Evolutionary conservation across 2,888 invertebrate species (phyloP), one percentile per base, ranked within the genome.

Genomic region (Synanthedon tipuliformis): DNA sequence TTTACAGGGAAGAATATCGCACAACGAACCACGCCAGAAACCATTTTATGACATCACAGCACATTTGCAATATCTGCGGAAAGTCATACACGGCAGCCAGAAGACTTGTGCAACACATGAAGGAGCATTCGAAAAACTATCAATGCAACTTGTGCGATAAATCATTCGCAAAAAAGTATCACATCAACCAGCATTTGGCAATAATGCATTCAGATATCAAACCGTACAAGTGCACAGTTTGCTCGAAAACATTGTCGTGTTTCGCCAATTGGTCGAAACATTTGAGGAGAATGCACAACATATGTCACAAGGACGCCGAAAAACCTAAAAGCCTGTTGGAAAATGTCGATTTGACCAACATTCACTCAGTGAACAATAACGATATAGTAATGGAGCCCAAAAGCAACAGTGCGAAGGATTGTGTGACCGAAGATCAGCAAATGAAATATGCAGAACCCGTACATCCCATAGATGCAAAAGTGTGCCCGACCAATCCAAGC

Each of bases 211-310:
- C 88, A 0, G 89, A 89, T 2, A 75, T 76, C 50, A 78, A 84
- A 49, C 90, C 90, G 0, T 89, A 85, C 71, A 80, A 81, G 50
- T 91, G 91, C 67, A 79, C 81, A 23, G 79, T 79, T 52, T 91
- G 91, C 64, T 78, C 85, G 18, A 88, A 88, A 52, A 76, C 84
- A 0, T 91, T 91, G 64, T 85, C 89, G 41, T 86, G 81, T 61
- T 84, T 88, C 56, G 88, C 90, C 2, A 91, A 91, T 65, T 89
- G 88, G 80, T 68, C 78, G 57, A 91, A 90, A 65, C 91, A 91
- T 63, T 76, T 89, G 52, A 64, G 62, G 1, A 71, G 73, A 51
- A 66, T 79, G 56, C 86, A 86, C 56, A 69, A 74, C 3, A 61
- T 73, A 15, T 68, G 71, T 18, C 69, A 67, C 10, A 64, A 62